Base-by-base conservation (phyloP, 53 echinoderm and acorn worm species). In the Arbacia lixula region DNA sequence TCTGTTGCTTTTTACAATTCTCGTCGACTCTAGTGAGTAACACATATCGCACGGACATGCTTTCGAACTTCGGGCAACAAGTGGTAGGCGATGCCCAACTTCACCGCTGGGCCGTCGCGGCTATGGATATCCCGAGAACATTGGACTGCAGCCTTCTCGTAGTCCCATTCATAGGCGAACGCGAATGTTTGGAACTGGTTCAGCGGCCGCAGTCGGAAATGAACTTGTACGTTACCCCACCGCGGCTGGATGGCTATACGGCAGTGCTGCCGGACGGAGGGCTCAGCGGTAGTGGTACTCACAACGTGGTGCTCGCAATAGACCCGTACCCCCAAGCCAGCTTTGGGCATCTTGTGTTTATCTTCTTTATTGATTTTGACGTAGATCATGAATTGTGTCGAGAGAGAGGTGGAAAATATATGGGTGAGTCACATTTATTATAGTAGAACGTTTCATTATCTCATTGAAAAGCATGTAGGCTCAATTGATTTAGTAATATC, bases 301-400 rank as follows among this genome's bases (percentile, higher is more conserved):
- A 98, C 82, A 92, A 98, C 41, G 90, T 93, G 9, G 94, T 98
- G 20, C 37, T 98, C 14, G 92, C 72, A 14, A 60, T 98, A 12
- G 98, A 98, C 86, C 98, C 98, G 0, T 90, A 88, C 54, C 98
- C 94, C 0, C 60, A 60, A 21, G 98, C 92, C 5, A 88, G 90
- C 75, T 98, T 98, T 68, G 98, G 98, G 11, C 98, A 98, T 82
- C 88, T 98, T 29, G 98, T 98, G 33, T 3, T 98, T 29, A 90
- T 98, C 38, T 98, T 92, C 84, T 92, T 84, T 5, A 66, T 94
- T 61, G 86, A 95, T 53, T 84, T 91, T 60, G 89, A 90, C 71
- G 81, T 88, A 34, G 85, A 83, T n/a, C 76, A 78, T 17, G 98
- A 92, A 52, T 66, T 76, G 19, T 98, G 98, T 49, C 77, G 72